Conservation (phyloP, 2,797 vertebrate species). For the Hypotaenidia philippensis region DNA sequence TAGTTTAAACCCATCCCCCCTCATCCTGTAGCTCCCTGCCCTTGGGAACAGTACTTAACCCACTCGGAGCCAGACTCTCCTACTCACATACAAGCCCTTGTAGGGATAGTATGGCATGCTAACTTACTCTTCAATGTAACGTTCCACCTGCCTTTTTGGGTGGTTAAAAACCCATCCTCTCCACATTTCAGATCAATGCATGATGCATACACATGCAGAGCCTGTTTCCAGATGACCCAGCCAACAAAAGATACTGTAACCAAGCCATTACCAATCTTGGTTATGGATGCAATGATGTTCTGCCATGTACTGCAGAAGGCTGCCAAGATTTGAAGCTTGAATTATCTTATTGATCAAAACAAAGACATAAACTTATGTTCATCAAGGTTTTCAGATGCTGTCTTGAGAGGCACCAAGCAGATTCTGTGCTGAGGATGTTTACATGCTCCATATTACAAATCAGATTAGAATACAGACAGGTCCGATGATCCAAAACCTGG, state of each 20-base stretch:
- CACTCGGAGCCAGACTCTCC: neutral
- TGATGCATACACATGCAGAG: neutral
- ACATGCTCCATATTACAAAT: neutral
- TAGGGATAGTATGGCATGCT: fast-evolving
- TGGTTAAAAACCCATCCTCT: neutral
- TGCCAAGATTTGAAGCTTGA: neutral
- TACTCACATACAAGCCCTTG: neutral
- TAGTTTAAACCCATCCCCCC: no score
- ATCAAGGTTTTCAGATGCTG: neutral
- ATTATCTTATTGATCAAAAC: neutral
- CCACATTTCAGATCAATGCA: fast-evolving
- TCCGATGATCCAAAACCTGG: neutral
- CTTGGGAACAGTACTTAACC: neutral
- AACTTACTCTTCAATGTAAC: neutral
- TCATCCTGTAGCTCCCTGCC: no score
- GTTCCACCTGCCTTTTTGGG: neutral
- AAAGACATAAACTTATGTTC: neutral
- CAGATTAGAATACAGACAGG: neutral
- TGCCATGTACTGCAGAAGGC: neutral
- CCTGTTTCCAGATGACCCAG: neutral
- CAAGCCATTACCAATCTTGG: neutral
- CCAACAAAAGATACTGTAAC: neutral
- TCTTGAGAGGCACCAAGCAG: neutral
- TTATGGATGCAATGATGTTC: neutral
- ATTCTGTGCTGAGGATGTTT: neutral